These are phyloP conservation scores for Dolichoris vasculosae DNA, from an alignment of 1,140 invertebrate genomes.

Conservation along the genomic window DNA sequence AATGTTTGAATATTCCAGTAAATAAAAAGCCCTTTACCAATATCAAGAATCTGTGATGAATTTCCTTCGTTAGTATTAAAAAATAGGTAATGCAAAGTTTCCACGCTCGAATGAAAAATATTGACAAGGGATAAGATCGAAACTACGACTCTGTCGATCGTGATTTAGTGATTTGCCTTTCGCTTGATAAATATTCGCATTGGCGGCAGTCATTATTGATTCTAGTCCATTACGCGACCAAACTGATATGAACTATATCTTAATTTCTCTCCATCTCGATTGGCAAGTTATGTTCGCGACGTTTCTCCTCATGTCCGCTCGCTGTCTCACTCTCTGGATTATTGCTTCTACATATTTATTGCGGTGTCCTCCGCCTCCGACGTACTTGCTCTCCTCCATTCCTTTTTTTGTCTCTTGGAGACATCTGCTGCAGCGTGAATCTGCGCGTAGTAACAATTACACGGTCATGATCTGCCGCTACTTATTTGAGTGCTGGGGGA, in stretches of 20 bases:
- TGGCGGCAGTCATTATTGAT: slow-evolving; percentile 24
- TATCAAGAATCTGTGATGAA: too few species aligned
- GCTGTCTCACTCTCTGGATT: not conserved
- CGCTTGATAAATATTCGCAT: not conserved
- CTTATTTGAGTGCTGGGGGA: not conserved
- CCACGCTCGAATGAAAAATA: too few species aligned
- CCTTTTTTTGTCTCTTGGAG: not conserved
- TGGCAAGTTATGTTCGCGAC: slow-evolving; percentile 21
- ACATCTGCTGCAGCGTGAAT: not conserved
- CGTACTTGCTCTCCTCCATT: slow-evolving; percentile 20
- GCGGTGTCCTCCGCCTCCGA: too few species aligned
- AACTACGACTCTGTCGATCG: not conserved
- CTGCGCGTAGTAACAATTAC: slow-evolving; percentile 41
- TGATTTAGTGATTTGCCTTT: not conserved
- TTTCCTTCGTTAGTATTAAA: too few species aligned
- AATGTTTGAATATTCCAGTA: too few species aligned
- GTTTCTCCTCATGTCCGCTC: not conserved
- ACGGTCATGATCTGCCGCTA: slow-evolving; percentile 38
- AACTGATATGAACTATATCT: not conserved
- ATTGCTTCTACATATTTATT: slow-evolving; percentile 20
- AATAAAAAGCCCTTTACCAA: too few species aligned
- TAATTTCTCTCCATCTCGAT: slow-evolving; percentile 4
- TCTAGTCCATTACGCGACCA: not conserved
- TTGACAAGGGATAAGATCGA: too few species aligned
- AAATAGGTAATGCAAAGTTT: too few species aligned